phyloP scores from a whole-genome alignment of 2,113 vertebrate species.

The Oplegnathus fasciatus region DNA sequence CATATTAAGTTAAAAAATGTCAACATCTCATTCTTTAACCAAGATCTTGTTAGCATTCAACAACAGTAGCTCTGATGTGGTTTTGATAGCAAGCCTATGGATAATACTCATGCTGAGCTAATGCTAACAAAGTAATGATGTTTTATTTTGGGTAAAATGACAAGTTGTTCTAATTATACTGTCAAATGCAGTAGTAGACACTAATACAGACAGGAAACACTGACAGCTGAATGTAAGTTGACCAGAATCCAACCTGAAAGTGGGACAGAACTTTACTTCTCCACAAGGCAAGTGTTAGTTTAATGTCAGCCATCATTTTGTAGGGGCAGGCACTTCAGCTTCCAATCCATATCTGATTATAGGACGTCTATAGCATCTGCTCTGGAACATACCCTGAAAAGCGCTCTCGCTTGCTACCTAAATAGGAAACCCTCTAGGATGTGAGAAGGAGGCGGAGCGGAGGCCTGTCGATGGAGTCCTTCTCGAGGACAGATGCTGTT shows the following conservation, averaged over 20 bases:
- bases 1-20: not conserved
- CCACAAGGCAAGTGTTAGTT: not conserved
- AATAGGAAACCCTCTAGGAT: conserved; percentile 54
- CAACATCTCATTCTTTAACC: too few relatives aligned
- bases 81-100: too few relatives aligned
- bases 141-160: conserved; percentile 1
- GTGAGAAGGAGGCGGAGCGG: not conserved
- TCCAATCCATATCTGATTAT: not conserved
- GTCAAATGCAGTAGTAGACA: not conserved
- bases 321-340: not conserved
- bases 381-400: not conserved
- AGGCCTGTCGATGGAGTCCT: not conserved
- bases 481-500: conserved; percentile 43
- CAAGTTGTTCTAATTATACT: not conserved
- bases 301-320: not conserved
- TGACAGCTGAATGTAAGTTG: not conserved
- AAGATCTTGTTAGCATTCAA: not conserved
- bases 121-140: too few relatives aligned
- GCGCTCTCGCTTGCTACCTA: conserved; percentile 2
- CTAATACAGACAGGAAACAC: too few relatives aligned
- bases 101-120: too few relatives aligned
- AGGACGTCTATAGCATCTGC: not conserved
- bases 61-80: not conserved
- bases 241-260: not conserved
- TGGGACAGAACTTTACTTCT: not conserved